Conservation (phyloP, 2,797 vertebrate genomes). For the Crocidura indochinensis region DNA sequence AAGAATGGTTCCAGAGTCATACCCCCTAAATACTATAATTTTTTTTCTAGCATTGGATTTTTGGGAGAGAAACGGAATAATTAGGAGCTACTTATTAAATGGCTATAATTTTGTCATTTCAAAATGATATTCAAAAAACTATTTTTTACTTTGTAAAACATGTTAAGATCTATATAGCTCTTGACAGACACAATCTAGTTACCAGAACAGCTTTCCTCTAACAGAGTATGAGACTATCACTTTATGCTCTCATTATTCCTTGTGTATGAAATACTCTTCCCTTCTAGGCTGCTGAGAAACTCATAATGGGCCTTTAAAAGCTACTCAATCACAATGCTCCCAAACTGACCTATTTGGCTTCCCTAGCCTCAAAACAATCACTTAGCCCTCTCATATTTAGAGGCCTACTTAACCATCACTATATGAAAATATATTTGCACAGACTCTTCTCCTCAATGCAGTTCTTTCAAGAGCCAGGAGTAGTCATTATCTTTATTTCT, state of each 20-base stretch:
- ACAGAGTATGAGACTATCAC: not conserved
- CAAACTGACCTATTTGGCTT: not conserved
- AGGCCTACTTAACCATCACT: not conserved
- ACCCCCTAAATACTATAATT: not conserved
- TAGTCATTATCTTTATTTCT: slow-evolving; percentile 28
- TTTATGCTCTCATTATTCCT: not conserved
- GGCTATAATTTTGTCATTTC: slow-evolving; percentile 4
- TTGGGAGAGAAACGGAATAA: not conserved
- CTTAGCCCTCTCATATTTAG: not conserved
- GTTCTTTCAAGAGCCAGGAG: not conserved
- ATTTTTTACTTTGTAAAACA: slow-evolving; percentile 22
- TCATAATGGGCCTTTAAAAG: not conserved
- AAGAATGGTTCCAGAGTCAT: not conserved
- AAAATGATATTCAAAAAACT: slow-evolving; percentile 33
- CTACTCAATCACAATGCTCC: not conserved
- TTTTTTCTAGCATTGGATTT: not conserved
- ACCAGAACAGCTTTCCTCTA: not conserved
- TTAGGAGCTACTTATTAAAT: not conserved
- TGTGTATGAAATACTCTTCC: not conserved
- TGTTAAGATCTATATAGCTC: slow-evolving; percentile 35
- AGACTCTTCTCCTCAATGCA: not conserved
- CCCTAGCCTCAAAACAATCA: not conserved
- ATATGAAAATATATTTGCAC: not conserved
- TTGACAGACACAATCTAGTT: not conserved
- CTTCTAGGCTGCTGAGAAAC: not conserved